Conservation (phyloP, 1,140 invertebrate genomes). For the Drosophila bifasciata region DNA sequence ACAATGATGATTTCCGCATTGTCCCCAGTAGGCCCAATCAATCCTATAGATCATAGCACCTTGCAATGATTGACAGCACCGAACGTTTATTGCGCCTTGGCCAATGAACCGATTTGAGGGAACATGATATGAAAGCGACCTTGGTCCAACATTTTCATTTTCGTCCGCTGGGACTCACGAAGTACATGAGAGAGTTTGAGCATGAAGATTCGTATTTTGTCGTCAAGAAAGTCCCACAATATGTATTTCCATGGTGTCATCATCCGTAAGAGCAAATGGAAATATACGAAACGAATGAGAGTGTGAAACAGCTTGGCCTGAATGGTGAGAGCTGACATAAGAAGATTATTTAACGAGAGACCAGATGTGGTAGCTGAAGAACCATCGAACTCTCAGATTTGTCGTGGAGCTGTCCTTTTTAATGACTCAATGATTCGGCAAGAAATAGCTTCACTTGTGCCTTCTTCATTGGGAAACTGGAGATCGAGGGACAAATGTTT, state of each 20-base stretch:
- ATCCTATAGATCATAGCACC: background rate
- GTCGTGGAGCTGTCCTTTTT: slow-evolving; percentile 21
- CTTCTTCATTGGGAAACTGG: too few species aligned
- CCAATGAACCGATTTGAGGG: background rate
- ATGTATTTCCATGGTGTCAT: too few species aligned
- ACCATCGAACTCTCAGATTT: slow-evolving; percentile 31
- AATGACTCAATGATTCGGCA: slow-evolving; percentile 24
- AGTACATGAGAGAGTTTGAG: slow-evolving; percentile 55
- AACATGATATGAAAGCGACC: slow-evolving; percentile 8
- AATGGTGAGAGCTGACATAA: slow-evolving; percentile 7
- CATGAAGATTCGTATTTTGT: too few species aligned
- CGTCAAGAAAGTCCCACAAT: too few species aligned
- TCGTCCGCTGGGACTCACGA: slow-evolving; percentile 32
- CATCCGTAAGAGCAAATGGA: slow-evolving; percentile 63
- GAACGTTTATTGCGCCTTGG: too few species aligned
- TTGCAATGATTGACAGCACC: background rate
- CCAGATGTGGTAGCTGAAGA: slow-evolving; percentile 25
- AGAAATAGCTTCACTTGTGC: slow-evolving; percentile 6
- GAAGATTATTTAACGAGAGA: slow-evolving; percentile 46
- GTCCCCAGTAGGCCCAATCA: background rate
- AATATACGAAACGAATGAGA: slow-evolving; percentile 76
- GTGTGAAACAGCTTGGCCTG: slow-evolving; percentile 48
- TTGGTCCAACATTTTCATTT: slow-evolving; percentile 6
- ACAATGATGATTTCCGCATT: background rate
- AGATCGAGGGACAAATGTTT: too few species aligned